Base-by-base conservation (phyloP, 1,140 invertebrate species). In the Drosophila sechellia region DNA sequence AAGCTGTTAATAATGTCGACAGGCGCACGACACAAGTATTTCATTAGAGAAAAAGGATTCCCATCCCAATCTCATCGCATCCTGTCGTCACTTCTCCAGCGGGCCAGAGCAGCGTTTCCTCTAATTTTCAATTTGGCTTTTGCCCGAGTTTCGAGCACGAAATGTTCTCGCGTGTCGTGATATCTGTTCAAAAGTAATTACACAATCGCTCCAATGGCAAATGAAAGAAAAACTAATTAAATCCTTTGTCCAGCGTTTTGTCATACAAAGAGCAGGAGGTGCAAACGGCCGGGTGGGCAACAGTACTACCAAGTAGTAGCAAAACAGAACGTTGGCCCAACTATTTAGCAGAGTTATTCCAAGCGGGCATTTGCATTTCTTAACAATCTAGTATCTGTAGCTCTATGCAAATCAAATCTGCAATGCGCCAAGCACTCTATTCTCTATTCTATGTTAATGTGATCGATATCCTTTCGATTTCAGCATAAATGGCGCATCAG, bases 191-290 rank as follows among this genome's bases (percentile, higher is more conserved):
- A 87, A 87, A 84, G 85, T 79, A 87, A 87, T 87, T 87, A 89
- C 84, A 73, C 56, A 56, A 40, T 50, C 42, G 74, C 56, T 52
- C 52, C 48, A 53, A 45, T 53, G 55, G 71, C 76, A 84, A 87
- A 87, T 87, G 79, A 87, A 87, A 87, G 84, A 89, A 87, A 87
- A 87, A 87, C 84, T 87, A 87, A 87, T 87, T 87, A 87, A 87
- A 89, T 89, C 84, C 84, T 87, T 87, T 87, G 84, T 89, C 79
- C 79, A 71, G 65, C 60, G 54, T 78, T 78, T 77, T 71, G 73
- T 77, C 56, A 45, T 61, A 55, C 48, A 77, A 77, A 55, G 17
- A 8, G 40, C 40, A 10, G 45, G 22, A 45, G n/a, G 34, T 17
- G n/a, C 11, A 40, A 20, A 4, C 22, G 8, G 46, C n/a, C 6